Evolutionary conservation across 2,888 invertebrate genomes (phyloP).

Genomic region (Melanostoma scalare): DNA sequence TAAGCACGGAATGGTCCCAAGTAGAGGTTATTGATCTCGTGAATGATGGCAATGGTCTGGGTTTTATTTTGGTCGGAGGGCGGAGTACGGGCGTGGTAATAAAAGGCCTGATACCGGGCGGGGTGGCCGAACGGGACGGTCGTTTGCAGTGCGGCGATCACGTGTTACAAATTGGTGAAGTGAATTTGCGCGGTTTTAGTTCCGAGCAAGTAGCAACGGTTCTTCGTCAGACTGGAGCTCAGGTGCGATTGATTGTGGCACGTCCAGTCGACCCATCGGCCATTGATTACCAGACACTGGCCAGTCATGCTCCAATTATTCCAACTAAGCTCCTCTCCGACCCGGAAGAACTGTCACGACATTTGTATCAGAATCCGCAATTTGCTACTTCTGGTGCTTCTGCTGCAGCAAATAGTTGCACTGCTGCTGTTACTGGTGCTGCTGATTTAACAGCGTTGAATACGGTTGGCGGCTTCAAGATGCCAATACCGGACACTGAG

Average conservation of each 20-base stretch:
- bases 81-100: constrained; percentile 99
- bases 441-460: constrained; percentile 38
- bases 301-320: constrained; percentile 92
- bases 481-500: constrained; percentile 78
- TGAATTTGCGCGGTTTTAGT: constrained; percentile 97
- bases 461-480: constrained; percentile 60
- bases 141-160: constrained; percentile 98
- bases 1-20: constrained; percentile 99
- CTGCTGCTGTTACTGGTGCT: constrained; percentile 53
- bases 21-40: constrained; percentile 99
- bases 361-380: constrained; percentile 87
- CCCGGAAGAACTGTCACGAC: constrained; percentile 93
- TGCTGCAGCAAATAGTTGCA: constrained; percentile 78
- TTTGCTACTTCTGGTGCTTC: constrained; percentile 82
- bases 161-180: constrained; percentile 96
- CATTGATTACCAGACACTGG: constrained; percentile 88
- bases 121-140: constrained; percentile 97
- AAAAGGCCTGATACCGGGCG: constrained; percentile 98
- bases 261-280: constrained; percentile 94
- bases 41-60: constrained; percentile 98
- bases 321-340: constrained; percentile 96
- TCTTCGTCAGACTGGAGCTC: constrained; percentile 85
- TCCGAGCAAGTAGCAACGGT: constrained; percentile 97
- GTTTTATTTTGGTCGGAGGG: constrained; percentile 99
- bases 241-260: constrained; percentile 94